Conservation (phyloP, 2,888 invertebrate species). For the Helicoverpa assulta region DNA sequence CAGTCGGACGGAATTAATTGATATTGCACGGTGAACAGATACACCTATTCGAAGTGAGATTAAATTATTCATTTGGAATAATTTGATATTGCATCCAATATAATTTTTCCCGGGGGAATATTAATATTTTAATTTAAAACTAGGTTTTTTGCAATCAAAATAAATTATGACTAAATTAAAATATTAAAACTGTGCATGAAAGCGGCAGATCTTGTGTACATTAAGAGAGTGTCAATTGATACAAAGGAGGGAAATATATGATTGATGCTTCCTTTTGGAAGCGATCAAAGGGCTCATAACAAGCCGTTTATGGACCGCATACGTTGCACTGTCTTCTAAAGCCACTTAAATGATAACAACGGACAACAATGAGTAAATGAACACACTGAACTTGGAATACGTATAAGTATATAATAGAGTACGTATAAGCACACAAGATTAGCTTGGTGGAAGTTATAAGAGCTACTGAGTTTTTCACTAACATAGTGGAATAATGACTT, state of each 20-base stretch:
- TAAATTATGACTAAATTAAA: background rate
- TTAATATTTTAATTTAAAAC: background rate
- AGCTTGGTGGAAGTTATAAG: too few relatives aligned
- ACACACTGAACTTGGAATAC: background rate
- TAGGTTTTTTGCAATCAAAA: background rate
- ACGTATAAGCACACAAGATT: background rate
- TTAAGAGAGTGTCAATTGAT: conserved; percentile 20
- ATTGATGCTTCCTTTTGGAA: conserved; percentile 45
- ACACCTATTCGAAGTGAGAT: background rate
- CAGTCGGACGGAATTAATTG: background rate
- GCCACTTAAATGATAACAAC: conserved; percentile 7
- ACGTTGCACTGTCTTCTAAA: conserved; percentile 2
- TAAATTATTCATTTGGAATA: conserved; percentile 1
- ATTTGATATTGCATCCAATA: background rate
- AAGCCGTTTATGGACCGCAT: conserved; percentile 19
- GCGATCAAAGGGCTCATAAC: conserved; percentile 14
- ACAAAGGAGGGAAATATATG: conserved; percentile 29
- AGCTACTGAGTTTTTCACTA: too few relatives aligned
- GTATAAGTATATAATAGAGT: too few relatives aligned
- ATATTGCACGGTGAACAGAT: background rate
- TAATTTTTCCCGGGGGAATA: background rate
- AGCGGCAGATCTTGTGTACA: conserved; percentile 20
- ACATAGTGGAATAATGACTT: too few relatives aligned
- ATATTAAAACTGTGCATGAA: conserved; percentile 2
- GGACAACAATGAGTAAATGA: background rate